Percentiles rank a stretch among this genome's conserved stretches.
Conservation (phyloP, 2,113 vertebrate species). For the Dicaeum eximium region DNA sequence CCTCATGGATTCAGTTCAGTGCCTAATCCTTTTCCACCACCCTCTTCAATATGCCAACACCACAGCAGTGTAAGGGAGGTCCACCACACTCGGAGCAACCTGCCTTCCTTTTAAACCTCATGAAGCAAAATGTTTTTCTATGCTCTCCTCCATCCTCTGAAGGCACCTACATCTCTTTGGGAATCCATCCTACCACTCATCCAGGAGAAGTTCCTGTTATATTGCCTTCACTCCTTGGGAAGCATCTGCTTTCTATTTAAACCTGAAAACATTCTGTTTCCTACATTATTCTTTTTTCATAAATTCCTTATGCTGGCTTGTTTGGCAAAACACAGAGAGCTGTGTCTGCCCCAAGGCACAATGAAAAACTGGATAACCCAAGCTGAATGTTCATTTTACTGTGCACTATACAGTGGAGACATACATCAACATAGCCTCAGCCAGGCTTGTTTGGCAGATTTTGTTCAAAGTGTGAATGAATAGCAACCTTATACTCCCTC, state of each 20-base stretch:
- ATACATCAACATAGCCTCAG: neutral
- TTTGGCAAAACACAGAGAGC: neutral
- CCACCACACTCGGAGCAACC: neutral
- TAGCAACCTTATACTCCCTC: constrained; percentile 45
- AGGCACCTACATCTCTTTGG: neutral
- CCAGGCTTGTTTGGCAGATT: constrained; percentile 24
- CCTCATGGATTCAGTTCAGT: neutral
- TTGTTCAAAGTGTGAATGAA: constrained; percentile 51
- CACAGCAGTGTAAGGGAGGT: neutral
- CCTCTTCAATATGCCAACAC: neutral
- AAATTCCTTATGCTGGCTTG: constrained; percentile 24
- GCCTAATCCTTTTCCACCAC: neutral
- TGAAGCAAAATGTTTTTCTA: neutral
- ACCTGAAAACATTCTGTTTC: constrained; percentile 25
- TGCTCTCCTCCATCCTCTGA: neutral
- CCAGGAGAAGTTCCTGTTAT: neutral
- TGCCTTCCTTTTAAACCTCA: neutral
- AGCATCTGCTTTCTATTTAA: constrained; percentile 55
- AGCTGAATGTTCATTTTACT: neutral
- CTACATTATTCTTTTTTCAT: constrained; percentile 23
- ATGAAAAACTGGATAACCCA: constrained; percentile 26
- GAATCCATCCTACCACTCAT: neutral
- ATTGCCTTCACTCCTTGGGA: neutral
- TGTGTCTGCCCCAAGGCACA: constrained; percentile 36
- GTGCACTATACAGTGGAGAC: neutral